These are phyloP conservation scores for human DNA, from an alignment of 2,113 vertebrate species.

Conservation along the genomic window DNA sequence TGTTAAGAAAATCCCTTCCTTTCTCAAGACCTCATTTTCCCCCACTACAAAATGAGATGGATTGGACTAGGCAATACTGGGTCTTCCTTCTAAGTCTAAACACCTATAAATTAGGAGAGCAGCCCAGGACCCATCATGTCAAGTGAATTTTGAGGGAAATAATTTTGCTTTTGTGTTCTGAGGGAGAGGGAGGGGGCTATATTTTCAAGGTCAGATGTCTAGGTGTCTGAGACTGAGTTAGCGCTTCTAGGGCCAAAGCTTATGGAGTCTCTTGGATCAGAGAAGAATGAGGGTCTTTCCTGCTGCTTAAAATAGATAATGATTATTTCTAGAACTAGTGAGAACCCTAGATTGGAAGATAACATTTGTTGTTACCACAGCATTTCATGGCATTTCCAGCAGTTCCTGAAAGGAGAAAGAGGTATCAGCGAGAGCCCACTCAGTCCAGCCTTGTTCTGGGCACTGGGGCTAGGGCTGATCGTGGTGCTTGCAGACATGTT, in stretches of 20 bases:
- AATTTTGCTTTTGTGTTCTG: not conserved
- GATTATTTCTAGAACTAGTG: not conserved
- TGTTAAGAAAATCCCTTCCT: not conserved
- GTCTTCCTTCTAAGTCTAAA: not conserved
- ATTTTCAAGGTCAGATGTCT: not conserved
- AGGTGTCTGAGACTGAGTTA: not conserved
- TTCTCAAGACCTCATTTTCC: not conserved
- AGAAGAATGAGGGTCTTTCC: not conserved
- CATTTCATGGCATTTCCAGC: not conserved
- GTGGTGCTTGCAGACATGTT: not conserved
- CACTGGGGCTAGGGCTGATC: too few species aligned
- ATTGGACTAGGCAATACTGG: too few species aligned
- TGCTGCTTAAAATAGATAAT: not conserved
- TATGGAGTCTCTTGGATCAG: not conserved
- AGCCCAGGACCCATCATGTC: not conserved
- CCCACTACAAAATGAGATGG: not conserved
- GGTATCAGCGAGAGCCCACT: not conserved
- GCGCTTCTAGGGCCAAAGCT: not conserved
- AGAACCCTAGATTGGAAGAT: not conserved
- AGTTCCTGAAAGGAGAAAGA: not conserved
- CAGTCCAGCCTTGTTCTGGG: not conserved
- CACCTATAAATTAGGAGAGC: not conserved
- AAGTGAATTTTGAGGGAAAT: not conserved
- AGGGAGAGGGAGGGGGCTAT: not conserved
- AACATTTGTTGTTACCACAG: not conserved